Evolutionary conservation across 2,797 vertebrate genomes (phyloP).

Genomic region (Fistularia commersonii): DNA sequence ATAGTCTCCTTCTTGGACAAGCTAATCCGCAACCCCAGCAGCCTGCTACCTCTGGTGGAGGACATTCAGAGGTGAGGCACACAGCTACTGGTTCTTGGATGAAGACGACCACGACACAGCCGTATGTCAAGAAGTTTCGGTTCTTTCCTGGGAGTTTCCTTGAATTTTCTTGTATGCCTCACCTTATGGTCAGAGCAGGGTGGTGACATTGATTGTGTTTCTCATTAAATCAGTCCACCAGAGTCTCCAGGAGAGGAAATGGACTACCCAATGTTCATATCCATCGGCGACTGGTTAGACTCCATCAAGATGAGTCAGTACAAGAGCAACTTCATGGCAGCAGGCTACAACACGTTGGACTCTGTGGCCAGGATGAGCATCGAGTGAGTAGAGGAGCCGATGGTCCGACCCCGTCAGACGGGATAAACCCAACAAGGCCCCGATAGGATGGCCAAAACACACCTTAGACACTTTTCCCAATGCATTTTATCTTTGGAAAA

Average conservation of each 20-base stretch:
- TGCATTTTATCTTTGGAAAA: too few species aligned
- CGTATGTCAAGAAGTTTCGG: too few species aligned
- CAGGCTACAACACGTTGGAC: conserved; percentile 93
- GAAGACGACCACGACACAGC: too few species aligned
- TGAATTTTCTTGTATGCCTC: neutral
- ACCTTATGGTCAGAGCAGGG: neutral
- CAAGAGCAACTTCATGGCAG: conserved; percentile 94
- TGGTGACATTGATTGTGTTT: conserved; percentile 11
- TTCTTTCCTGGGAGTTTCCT: neutral
- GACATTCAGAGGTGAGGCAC: conserved; percentile 65
- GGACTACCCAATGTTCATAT: conserved; percentile 88
- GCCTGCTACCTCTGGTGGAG: conserved; percentile 86
- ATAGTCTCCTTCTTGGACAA: conserved; percentile 93
- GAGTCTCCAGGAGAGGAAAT: conserved; percentile 79
- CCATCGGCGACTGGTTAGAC: conserved; percentile 96
- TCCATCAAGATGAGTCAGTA: conserved; percentile 99
- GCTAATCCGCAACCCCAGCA: conserved; percentile 93
- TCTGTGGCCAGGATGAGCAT: conserved; percentile 82
- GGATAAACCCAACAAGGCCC: too few species aligned
- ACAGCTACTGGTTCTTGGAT: too few species aligned
- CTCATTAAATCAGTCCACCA: conserved; percentile 61
- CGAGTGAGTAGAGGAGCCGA: conserved; percentile 69
- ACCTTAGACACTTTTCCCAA: too few species aligned
- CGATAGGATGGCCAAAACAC: too few species aligned
- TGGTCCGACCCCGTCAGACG: neutral